Evolutionary conservation across 1,140 invertebrate genomes (phyloP).

Genomic region (Samia ricini): DNA sequence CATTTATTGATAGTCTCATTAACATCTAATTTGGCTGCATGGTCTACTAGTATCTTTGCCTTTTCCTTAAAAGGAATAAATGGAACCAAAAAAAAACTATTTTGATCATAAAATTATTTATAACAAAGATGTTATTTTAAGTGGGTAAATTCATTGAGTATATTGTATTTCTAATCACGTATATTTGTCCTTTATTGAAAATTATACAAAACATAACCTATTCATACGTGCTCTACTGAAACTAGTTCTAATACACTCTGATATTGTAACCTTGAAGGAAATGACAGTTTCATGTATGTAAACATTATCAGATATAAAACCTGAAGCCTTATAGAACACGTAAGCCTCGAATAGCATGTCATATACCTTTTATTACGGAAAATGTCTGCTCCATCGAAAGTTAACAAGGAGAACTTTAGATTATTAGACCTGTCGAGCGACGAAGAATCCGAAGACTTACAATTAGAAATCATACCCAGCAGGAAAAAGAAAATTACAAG

Average conservation of each 20-base stretch:
- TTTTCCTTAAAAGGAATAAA: too few relatives aligned
- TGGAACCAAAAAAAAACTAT: too few relatives aligned
- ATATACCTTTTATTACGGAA: slow-evolving; percentile 16
- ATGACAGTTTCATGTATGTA: background rate
- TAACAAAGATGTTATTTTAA: background rate
- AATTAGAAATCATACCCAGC: slow-evolving; percentile 79
- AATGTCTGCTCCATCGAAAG: slow-evolving; percentile 68
- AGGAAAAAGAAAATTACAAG: slow-evolving; percentile 78
- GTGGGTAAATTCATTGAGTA: background rate
- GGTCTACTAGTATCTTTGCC: too few relatives aligned
- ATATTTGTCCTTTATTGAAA: background rate
- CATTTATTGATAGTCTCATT: too few relatives aligned
- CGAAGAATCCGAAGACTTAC: slow-evolving; percentile 80
- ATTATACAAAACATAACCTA: background rate
- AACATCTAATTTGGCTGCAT: too few relatives aligned
- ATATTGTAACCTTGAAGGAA: background rate
- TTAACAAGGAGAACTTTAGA: slow-evolving; percentile 82
- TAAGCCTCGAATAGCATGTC: slow-evolving; percentile 36
- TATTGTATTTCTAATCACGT: background rate
- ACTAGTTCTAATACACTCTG: background rate
- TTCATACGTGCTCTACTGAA: background rate
- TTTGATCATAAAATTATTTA: background rate
- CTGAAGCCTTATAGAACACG: slow-evolving; percentile 2
- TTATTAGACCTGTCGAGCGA: slow-evolving; percentile 80
- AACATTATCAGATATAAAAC: background rate